Conservation (phyloP, 2,113 vertebrate species). For the Isichthys henryi region DNA sequence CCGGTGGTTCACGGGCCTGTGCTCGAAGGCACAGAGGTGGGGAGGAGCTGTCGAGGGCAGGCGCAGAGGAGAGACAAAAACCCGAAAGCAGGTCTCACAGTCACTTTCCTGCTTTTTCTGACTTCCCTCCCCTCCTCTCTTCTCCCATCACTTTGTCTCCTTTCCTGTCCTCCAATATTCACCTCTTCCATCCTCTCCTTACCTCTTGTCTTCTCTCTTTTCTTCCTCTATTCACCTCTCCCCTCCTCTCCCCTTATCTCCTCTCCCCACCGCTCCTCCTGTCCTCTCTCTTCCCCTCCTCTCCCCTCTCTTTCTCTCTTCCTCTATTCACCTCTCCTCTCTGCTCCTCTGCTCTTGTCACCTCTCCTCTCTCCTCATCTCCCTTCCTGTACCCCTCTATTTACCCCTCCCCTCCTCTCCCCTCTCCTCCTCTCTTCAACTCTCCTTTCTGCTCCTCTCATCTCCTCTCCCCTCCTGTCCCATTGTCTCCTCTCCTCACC, state of each 20-base stretch:
- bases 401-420: conserved; percentile 37
- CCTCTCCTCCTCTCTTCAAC: conserved; percentile 32
- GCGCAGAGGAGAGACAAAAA: background rate
- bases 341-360: conserved; percentile 35
- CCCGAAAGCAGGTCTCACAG: background rate
- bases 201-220: conserved; percentile 33
- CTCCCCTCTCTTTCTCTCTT: conserved; percentile 13
- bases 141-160: conserved; percentile 34
- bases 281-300: background rate
- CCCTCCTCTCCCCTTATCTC: conserved; percentile 24
- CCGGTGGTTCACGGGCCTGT: conserved; percentile 36
- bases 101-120: conserved; percentile 10
- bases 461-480: conserved; percentile 37
- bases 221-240: background rate
- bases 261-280: conserved; percentile 34
- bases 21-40: background rate
- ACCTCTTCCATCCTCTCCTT: conserved; percentile 35
- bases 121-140: conserved; percentile 29
- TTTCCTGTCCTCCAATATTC: conserved; percentile 7
- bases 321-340: conserved; percentile 32
- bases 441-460: conserved; percentile 31
- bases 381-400: no score
- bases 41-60: background rate
- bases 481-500: conserved; percentile 27
- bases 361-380: conserved; percentile 14